phyloP scores from a whole-genome alignment of 2,113 vertebrate species.

The Stictonetta naevosa region DNA sequence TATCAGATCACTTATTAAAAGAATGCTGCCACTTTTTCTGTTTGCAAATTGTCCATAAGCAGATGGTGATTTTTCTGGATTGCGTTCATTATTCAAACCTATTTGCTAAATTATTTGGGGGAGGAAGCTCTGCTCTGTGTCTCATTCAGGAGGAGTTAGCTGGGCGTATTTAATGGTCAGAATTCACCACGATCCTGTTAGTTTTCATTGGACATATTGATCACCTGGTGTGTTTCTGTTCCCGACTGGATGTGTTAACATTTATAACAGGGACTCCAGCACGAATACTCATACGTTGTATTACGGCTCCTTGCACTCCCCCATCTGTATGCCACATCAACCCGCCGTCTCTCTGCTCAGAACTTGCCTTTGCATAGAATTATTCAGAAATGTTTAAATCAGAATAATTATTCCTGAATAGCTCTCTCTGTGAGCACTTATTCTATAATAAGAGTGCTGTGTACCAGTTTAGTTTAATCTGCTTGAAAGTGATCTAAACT shows the following conservation, averaged over 20 bases:
- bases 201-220: neutral
- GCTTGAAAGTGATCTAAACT: slow-evolving; percentile 65
- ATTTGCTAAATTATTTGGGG: slow-evolving; percentile 40
- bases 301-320: slow-evolving; percentile 9
- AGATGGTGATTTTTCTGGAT: slow-evolving; percentile 53
- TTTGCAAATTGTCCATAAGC: slow-evolving; percentile 54
- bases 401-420: slow-evolving; percentile 68
- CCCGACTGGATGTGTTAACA: neutral
- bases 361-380: slow-evolving; percentile 14
- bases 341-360: slow-evolving; percentile 8
- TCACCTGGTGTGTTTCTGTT: slow-evolving; percentile 9
- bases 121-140: neutral
- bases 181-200: neutral
- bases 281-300: accelerated
- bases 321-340: slow-evolving; percentile 20
- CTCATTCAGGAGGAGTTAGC: neutral
- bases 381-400: slow-evolving; percentile 67
- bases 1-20: neutral
- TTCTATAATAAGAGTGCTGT: slow-evolving; percentile 61
- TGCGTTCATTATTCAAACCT: slow-evolving; percentile 12
- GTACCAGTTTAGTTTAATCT: slow-evolving; percentile 67
- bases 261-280: neutral
- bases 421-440: slow-evolving; percentile 53
- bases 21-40: slow-evolving; percentile 13
- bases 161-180: neutral